A percentile compares a stretch with the other conserved stretches of the same genome.
phyloP scores from a whole-genome alignment of 2,113 vertebrate species.

The Hypomesus transpacificus region DNA sequence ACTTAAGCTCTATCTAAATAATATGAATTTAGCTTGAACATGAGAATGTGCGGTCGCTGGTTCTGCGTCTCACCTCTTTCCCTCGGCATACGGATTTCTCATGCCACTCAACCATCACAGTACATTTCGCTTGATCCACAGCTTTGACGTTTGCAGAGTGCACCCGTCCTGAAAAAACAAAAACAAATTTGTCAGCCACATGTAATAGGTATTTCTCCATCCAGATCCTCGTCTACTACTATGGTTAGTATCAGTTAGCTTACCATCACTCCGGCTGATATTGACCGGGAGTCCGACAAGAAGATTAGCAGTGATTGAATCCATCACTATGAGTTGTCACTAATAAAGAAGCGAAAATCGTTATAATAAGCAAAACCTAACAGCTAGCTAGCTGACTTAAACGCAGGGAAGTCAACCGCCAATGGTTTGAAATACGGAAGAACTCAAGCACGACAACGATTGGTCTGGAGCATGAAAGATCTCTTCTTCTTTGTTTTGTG shows the following conservation, averaged over 20 bases:
- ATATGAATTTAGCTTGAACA: too few species aligned
- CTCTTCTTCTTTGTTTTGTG: background rate
- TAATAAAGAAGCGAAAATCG: background rate
- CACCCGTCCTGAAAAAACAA: slow-evolving; percentile 57
- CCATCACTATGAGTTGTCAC: slow-evolving; percentile 40
- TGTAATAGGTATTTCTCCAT: background rate
- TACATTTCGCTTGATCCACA: slow-evolving; percentile 39
- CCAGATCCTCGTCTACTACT: too few species aligned
- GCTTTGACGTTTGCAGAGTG: slow-evolving; percentile 63
- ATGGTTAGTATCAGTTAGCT: slow-evolving; percentile 16
- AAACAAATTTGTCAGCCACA: background rate
- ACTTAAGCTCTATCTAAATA: too few species aligned
- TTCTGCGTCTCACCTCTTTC: slow-evolving; percentile 61
- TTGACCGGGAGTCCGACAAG: slow-evolving; percentile 58
- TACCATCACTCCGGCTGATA: slow-evolving; percentile 69
- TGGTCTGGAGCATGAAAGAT: background rate
- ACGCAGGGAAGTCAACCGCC: background rate
- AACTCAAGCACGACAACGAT: background rate
- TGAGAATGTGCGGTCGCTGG: background rate
- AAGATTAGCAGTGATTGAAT: slow-evolving; percentile 31
- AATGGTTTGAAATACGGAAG: slow-evolving; percentile 5
- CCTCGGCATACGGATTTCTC: slow-evolving; percentile 53
- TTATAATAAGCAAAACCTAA: background rate
- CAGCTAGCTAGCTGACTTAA: background rate
- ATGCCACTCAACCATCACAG: slow-evolving; percentile 64